Evolutionary conservation across 2,113 vertebrate genomes (phyloP).

Genomic region (Dunckerocampus dactyliophorus): DNA sequence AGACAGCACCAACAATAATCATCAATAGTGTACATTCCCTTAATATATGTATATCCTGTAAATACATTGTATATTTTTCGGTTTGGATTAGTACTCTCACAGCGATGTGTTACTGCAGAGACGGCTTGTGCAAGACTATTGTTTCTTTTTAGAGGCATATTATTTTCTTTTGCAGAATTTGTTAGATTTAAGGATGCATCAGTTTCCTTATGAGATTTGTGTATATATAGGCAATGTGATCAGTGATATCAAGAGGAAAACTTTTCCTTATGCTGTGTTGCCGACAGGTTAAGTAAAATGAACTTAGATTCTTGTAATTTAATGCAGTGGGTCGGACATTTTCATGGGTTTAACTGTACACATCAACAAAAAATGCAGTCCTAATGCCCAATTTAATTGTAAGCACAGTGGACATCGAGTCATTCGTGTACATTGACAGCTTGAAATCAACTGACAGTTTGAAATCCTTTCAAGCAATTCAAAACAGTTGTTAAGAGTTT

Average conservation of each 20-base stretch:
- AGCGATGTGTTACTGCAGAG: slow-evolving; percentile 29
- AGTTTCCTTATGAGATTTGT: slow-evolving; percentile 26
- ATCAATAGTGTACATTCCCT: slow-evolving; percentile 81
- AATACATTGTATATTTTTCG: slow-evolving; percentile 88
- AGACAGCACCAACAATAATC: slow-evolving; percentile 75
- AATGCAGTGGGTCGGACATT: slow-evolving; percentile 31
- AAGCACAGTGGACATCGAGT: slow-evolving; percentile 54
- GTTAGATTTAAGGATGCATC: slow-evolving; percentile 20
- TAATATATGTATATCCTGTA: slow-evolving; percentile 79
- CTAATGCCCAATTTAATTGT: slow-evolving; percentile 12
- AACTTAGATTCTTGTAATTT: slow-evolving; percentile 1
- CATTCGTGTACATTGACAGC: background rate
- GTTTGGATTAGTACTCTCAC: slow-evolving; percentile 47
- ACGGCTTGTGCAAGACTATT: slow-evolving; percentile 41
- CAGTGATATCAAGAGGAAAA: slow-evolving; percentile 16
- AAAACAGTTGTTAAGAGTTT: slow-evolving; percentile 12
- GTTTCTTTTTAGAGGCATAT: slow-evolving; percentile 41
- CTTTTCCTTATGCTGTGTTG: slow-evolving; percentile 14
- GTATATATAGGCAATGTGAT: slow-evolving; percentile 20
- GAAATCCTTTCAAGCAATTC: slow-evolving; percentile 14
- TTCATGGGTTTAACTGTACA: slow-evolving; percentile 31
- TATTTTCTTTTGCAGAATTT: slow-evolving; percentile 32
- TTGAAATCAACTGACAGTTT: slow-evolving; percentile 7
- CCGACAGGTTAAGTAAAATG: slow-evolving; percentile 14
- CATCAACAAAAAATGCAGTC: background rate